Base-by-base conservation (phyloP, 2,888 invertebrate genomes). In the Drosophila mimica region DNA sequence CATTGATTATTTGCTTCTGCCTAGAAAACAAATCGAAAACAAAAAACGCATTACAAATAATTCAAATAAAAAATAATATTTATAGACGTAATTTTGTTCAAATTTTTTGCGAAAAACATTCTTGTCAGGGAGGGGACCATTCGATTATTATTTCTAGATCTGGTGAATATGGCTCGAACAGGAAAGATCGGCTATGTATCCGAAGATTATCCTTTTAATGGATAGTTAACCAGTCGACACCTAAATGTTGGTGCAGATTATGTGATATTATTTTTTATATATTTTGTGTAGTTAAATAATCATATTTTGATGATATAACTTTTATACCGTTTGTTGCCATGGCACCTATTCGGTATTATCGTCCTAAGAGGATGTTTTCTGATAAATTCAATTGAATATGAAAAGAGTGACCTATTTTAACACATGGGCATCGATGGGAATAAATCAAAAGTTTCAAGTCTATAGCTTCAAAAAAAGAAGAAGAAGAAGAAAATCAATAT, bases 31-130 rank as follows among this genome's bases (percentile, higher is more conserved):
- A 52, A 52, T 17, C 20, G 28, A 20, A 63, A 70, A 70, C 68
- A 64, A 72, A 58, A 57, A 58, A 64, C 25, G 4, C 67, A 83
- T 76, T 76, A 52, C 56, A 79, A 77, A 72, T 70, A 86, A 75
- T 81, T 77, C 68, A 74, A 80, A 83, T 83, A 83, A 83, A 86
- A 72, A 83, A 73, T 60, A 82, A 82, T 82, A 83, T 53, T 34
- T 53, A 53, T 53, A 53, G 53, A 53, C 34, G 34, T 28, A 54
- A 25, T 36, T 25, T 36, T 36, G 49, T 49, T 28, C 0, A 17
- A 17, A 28, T 49, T 28, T 9, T 28, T 28, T 28, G 46, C 15
- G 25, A 20, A 6, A 11, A 11, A 43, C 43, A 11, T 43, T 43
- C 13, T 43, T 7, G 20, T 20, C 9, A 4, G 40, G 9, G 9